Evolutionary conservation across 2,797 vertebrate species (phyloP).

Genomic region (Okamejei kenojei): DNA sequence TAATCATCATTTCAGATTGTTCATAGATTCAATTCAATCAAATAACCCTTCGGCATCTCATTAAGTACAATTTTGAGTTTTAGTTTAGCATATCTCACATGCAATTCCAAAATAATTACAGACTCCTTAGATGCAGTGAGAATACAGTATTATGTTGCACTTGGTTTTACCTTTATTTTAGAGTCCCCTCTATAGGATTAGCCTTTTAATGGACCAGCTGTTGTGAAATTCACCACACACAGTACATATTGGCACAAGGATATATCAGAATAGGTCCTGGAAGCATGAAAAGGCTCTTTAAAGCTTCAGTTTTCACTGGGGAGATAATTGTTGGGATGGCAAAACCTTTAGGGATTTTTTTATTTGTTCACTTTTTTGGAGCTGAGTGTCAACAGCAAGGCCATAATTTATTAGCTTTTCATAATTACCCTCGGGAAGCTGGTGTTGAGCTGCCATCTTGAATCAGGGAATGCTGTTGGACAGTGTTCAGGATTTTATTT

Average conservation of each 20-base stretch:
- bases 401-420: too few species aligned
- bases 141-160: neutral
- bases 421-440: too few species aligned
- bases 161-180: neutral
- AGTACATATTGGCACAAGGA: neutral
- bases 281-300: neutral
- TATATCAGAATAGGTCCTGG: neutral
- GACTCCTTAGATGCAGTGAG: neutral
- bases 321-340: neutral
- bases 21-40: neutral
- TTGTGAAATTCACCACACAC: neutral
- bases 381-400: too few species aligned
- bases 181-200: neutral
- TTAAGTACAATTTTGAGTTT: neutral
- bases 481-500: too few species aligned
- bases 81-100: neutral
- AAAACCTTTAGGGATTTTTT: neutral
- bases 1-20: neutral
- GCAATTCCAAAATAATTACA: constrained; percentile 15
- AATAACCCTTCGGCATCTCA: constrained; percentile 1
- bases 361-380: too few species aligned
- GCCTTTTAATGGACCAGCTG: neutral
- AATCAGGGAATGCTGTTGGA: too few species aligned
- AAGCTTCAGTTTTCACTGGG: neutral
- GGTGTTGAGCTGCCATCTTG: too few species aligned